Evolutionary conservation across 2,888 invertebrate genomes (phyloP).

Genomic region (Netelia melanura): DNA sequence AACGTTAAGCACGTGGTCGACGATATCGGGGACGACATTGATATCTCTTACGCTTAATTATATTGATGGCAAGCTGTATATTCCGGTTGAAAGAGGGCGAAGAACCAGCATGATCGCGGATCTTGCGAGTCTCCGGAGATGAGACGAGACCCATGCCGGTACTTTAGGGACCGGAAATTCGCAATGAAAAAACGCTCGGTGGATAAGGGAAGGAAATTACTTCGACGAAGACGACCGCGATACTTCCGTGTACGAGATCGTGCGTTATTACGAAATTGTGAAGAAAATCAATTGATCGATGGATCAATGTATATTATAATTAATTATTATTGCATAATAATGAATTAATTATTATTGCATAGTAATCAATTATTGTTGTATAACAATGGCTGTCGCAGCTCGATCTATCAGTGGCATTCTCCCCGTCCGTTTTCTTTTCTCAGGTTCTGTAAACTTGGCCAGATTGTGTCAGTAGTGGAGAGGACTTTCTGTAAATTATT

Average conservation of each 20-base stretch:
- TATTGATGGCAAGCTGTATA: conserved; percentile 9
- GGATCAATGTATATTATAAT: too few relatives aligned
- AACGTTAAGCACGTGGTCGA: neutral
- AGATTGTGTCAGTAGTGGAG: too few relatives aligned
- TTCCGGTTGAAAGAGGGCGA: neutral
- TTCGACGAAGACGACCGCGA: neutral
- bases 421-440: too few relatives aligned
- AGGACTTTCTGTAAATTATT: too few relatives aligned
- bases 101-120: neutral
- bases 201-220: neutral
- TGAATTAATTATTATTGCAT: too few relatives aligned
- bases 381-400: too few relatives aligned
- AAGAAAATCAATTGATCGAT: neutral
- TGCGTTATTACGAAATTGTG: conserved; percentile 1
- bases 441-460: too few relatives aligned
- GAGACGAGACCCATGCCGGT: neutral
- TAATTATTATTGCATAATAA: too few relatives aligned
- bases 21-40: neutral
- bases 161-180: conserved; percentile 14
- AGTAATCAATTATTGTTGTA: too few relatives aligned
- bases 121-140: neutral
- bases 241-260: neutral
- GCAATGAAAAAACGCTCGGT: neutral
- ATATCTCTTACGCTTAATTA: conserved; percentile 23
- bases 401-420: too few relatives aligned